Base-by-base conservation (phyloP, 2,797 vertebrate species). In the Sphenopsis melanotis region DNA sequence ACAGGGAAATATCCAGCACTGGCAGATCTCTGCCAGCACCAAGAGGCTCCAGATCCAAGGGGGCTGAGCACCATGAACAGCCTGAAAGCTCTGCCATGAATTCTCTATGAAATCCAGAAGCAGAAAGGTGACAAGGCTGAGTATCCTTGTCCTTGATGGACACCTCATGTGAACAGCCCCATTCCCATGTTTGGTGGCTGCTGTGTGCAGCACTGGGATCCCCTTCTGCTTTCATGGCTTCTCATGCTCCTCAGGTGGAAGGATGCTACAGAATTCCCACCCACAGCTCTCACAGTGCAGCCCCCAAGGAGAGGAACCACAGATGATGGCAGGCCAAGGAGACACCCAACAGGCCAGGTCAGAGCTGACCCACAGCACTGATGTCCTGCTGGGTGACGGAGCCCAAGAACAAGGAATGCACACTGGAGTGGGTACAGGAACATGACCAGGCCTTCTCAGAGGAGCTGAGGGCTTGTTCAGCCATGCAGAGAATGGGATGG, bases 191-290 rank as follows among this genome's bases (percentile, higher is more conserved):
- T 3, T 70, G 27, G 24, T 34, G 42, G 32, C 23, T 37, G n/a
- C 56, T 30, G 22, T 0, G 0, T 60, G 30, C 4, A 1, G 18
- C 21, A 7, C 34, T 8, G 29, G 9, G 16, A 69, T 53, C 46
- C 9, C 34, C 20, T 22, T 4, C 15, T 0, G 4, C 15, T 65
- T 60, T 30, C n/a, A 21, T 3, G 7, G 22, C 6, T 56, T 42
- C 39, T 47, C 19, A 13, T 23, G 44, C 18, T 68, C 26, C 55
- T 84, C 82, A 42, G 42, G 21, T 3, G 32, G 55, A 65, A 69
- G 29, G 55, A 65, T 44, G 41, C 26, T 37, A 52, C 37, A 36
- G 32, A 86, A 74, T 9, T 41, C 44, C 24, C 74, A 70, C 10
- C 0, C 6, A 61, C 22, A 56, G n/a, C 14, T 63, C 19, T 13